Percentiles rank a stretch among this genome's conserved stretches.
Conservation (phyloP, 2,888 invertebrate genomes). For the Caenorhabditis angaria region DNA sequence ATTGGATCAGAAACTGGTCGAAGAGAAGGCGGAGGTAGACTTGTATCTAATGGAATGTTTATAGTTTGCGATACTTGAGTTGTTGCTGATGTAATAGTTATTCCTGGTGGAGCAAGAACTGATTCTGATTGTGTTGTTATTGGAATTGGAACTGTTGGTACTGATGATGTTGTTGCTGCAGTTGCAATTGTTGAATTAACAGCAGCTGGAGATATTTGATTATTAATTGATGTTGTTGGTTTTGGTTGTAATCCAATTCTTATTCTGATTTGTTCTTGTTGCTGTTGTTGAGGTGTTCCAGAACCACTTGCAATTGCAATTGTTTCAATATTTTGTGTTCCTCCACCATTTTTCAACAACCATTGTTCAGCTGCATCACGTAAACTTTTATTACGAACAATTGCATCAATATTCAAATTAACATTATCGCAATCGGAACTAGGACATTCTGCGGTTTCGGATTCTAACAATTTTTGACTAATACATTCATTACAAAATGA, state of each 20-base stretch:
- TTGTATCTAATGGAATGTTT: constrained; percentile 17
- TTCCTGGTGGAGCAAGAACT: too few species aligned
- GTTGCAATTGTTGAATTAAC: not conserved
- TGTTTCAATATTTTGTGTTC: not conserved
- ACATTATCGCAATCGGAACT: constrained; percentile 36
- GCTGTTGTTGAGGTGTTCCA: not conserved
- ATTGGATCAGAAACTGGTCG: constrained; percentile 15
- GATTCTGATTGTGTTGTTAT: not conserved
- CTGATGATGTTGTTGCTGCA: not conserved
- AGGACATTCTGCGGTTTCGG: constrained; percentile 58
- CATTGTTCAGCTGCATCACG: constrained; percentile 61
- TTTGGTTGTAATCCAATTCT: constrained; percentile 31
- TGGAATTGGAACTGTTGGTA: not conserved
- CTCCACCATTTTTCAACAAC: constrained; percentile 18
- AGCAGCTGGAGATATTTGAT: constrained; percentile 19
- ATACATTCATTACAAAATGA: constrained; percentile 97
- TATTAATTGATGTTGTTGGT: not conserved
- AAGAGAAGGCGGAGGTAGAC: constrained; percentile 27
- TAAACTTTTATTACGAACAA: constrained; percentile 65
- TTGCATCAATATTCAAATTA: constrained; percentile 50
- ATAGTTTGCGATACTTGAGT: not conserved
- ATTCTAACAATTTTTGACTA: constrained; percentile 52
- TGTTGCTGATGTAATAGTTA: not conserved
- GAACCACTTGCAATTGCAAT: constrained; percentile 3
- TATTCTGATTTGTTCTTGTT: constrained; percentile 38